Base-by-base conservation (phyloP, 2,113 vertebrate genomes). In the Nematolebias whitei region DNA sequence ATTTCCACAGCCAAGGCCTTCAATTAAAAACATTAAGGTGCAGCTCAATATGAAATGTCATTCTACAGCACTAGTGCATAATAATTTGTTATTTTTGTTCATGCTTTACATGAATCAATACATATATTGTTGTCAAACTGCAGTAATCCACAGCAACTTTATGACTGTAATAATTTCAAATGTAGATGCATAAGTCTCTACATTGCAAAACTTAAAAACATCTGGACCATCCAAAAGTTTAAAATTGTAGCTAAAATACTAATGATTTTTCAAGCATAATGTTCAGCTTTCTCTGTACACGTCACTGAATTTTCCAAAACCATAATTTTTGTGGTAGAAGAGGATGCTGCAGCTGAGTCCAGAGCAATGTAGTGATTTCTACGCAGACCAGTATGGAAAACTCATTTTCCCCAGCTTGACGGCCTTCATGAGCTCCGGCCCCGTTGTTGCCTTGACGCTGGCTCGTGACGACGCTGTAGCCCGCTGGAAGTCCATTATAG, bases 361-460 rank as follows among this genome's bases (percentile, higher is more conserved):
- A 53, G 97, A 98, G 79, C 94, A 98, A 61, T 98, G 97, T 77
- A 95, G 95, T 84, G 96, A 98, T 79, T 97, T 99, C 72, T 99
- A 99, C 19, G 92, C 93, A 44, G 93, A 97, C 23, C 94, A 96
- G 1, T 96, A 96, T 75, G 96, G 96, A 39, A 98, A 95, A 84
- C 74, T 92, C 71, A 94, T 92, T 87, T 98, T 98, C 58, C 94
- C 96, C 39, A 96, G 93, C 74, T 84, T 99, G 85, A 96, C 94
- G 50, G 95, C 93, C 23, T 99, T 96, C 74, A 98, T 99, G 96
- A 98, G 96, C 85, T 99, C 98, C 55, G 97, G 96, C 53, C 95
- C 96, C 44, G 79, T 95, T 45, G 60, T 96, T 66, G 95, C 93
- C 32, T 79, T 97, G 87, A 85, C 90, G 74, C 90, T 99, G 80